Base-by-base conservation (phyloP, 1,140 invertebrate species). In the Halyomorpha halys region DNA sequence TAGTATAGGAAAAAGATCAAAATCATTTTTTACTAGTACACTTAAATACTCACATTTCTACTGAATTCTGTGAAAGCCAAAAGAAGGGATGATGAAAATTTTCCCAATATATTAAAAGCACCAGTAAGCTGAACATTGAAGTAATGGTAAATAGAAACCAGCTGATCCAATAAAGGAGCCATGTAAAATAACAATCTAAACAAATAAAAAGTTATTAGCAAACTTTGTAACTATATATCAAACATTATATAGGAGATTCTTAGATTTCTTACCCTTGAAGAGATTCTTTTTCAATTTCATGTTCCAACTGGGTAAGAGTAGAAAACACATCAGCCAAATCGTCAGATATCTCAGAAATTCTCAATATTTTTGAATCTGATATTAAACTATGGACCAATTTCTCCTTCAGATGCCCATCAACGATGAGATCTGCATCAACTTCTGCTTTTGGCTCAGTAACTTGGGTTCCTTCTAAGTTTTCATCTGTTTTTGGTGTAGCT, bases 41-140 rank as follows among this genome's bases (percentile, higher is more conserved):
- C 61, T 45, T 53, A 64, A 68, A 67, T 27, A 62, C 64, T 74
- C 76, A 82, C 86, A 79, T 96, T 95, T 34, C 82, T 78, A 21
- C 86, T 82, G 3, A 97, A 77, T 66, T 94, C 87, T 0, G 86
- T 82, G 72, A 97, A 97, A 9, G 95, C 83, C 61, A 84, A 86
- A 21, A 94, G 74, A 30, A 97, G 78, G 2, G 94, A 81, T 5
- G 89, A 89, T 9, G 89, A 76, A 72, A 96, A 83, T 77, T 97
- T 97, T 64, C 84, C 84, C 3, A 85, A 85, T 0, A 86, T 77
- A 68, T 90, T 81, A 70, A 91, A 86, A 6, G 84, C 80, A 15
- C 83, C 82, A 3, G 93, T 76, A 72, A 87, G 83, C 66, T 89
- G 83, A 0, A 83, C 82, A 15, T 95, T 72, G 69, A 90, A 87